A percentile compares a stretch with the other conserved stretches of the same genome.
phyloP scores from a whole-genome alignment of 2,888 invertebrate species.

The Rhamphomyia laevipes region DNA sequence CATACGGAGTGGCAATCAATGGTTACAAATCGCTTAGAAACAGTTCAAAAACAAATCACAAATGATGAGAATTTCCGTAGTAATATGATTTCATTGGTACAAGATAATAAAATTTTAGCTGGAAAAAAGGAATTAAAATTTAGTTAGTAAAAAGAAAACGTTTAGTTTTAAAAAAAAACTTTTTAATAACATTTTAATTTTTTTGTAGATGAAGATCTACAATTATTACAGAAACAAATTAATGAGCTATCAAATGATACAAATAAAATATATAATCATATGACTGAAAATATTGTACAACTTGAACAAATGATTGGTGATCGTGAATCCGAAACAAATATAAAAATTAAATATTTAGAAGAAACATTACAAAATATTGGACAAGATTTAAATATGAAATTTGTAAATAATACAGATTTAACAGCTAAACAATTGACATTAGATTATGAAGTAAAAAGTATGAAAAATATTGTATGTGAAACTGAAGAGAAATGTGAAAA shows the following conservation, averaged over 20 bases:
- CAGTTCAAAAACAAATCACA: neutral
- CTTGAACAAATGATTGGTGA: slow-evolving; percentile 26
- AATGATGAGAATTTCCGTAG: neutral
- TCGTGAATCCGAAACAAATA: no score
- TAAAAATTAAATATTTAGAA: slow-evolving; percentile 29
- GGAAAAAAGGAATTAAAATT: no score
- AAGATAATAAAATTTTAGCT: no score
- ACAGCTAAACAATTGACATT: slow-evolving; percentile 38
- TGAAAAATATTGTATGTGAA: slow-evolving; percentile 41
- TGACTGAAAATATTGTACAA: slow-evolving; percentile 29
- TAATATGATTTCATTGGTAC: no score
- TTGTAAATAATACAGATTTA: slow-evolving; percentile 28
- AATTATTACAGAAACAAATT: slow-evolving; percentile 21
- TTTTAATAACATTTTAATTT: no score
- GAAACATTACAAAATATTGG: slow-evolving; percentile 25
- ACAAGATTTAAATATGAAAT: slow-evolving; percentile 28
- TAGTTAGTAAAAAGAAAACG: no score
- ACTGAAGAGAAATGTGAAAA: slow-evolving; percentile 42
- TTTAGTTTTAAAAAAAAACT: no score
- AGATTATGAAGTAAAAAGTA: slow-evolving; percentile 40
- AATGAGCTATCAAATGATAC: slow-evolving; percentile 27
- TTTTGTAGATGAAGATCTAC: no score
- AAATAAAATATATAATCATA: slow-evolving; percentile 25
- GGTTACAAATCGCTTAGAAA: neutral
- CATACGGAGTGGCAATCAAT: no score